Base-by-base conservation (phyloP, 2,113 vertebrate genomes). In the Phrynocephalus versicolor region DNA sequence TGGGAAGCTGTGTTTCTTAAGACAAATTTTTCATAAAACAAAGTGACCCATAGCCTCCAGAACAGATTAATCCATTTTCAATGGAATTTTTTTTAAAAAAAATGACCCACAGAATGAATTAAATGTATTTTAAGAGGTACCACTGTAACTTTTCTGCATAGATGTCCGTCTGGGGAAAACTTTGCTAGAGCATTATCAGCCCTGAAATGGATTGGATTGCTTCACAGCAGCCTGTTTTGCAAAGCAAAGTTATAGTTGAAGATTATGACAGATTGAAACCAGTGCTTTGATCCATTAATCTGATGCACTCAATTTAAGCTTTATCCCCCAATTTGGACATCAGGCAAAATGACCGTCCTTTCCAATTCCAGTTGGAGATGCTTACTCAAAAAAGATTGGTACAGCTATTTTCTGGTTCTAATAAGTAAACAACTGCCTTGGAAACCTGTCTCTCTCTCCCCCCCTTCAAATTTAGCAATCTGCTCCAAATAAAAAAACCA, bases 231-330 rank as follows among this genome's bases (percentile, higher is more conserved):
- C n/a, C 71, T 23, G 18, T 35, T 51, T 76, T 65, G 37, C 35
- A 64, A 75, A 65, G 37, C 21, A 65, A 76, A 23, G 30, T 33
- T 65, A 65, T 65, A 75, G 19, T 6, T 45, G 30, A 65, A 65
- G 27, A 51, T 33, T 64, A 45, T 45, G 27, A 55, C n/a, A 30
- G 27, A 64, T 62, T 64, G 19, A 35, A 64, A 84, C 1, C 12
- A 12, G 6, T 74, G 82, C 39, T 84, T 76, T 76, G 71, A 6
- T 84, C 72, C 45, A 65, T 76, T 65, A 84, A 64, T 76, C 58
- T 35, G 64, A 5, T 51, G 72, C 72, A 64, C n/a, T 75, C 60
- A n/a, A 62, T 74, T 62, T 83, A 74, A 74, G 71, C 71, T 65
- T 51, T 84, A 76, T 33, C 60, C 39, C 45, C 57, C 23, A 30